Evolutionary conservation across 2,797 vertebrate species (phyloP).

Genomic region (Distichodus sexfasciatus): DNA sequence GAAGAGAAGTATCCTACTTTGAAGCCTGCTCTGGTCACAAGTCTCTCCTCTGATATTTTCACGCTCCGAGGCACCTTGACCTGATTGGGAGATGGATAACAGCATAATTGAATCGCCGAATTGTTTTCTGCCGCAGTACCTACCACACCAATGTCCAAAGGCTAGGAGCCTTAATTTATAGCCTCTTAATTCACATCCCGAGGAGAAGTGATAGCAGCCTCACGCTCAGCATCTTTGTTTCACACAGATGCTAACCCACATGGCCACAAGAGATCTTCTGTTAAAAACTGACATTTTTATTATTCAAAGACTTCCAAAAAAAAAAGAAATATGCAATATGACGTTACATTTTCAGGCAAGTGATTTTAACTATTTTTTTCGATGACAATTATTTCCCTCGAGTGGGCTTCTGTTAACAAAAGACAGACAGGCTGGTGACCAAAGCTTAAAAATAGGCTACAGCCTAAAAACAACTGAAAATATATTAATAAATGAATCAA

Average conservation of each 20-base stretch:
- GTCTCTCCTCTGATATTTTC: slow-evolving; percentile 53
- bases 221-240: slow-evolving; percentile 40
- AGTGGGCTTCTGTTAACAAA: too few relatives aligned
- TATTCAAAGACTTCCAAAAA: neutral
- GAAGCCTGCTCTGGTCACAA: slow-evolving; percentile 67
- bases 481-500: neutral
- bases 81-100: slow-evolving; percentile 59
- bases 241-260: neutral
- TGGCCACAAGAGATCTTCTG: neutral
- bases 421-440: too few relatives aligned
- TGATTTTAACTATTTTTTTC: too few relatives aligned
- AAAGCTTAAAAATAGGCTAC: too few relatives aligned
- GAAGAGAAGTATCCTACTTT: slow-evolving; percentile 56
- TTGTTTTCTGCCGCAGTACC: slow-evolving; percentile 51
- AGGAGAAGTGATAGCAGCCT: slow-evolving; percentile 45
- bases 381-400: too few relatives aligned
- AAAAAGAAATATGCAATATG: neutral
- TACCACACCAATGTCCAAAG: slow-evolving; percentile 47
- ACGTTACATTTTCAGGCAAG: neutral
- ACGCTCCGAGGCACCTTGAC: slow-evolving; percentile 53
- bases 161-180: slow-evolving; percentile 34
- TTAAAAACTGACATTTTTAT: neutral
- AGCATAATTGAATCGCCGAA: slow-evolving; percentile 56
- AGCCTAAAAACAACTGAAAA: too few relatives aligned
- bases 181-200: slow-evolving; percentile 31